Conservation (phyloP, 2,113 vertebrate species). For the Antechinus flavipes region DNA sequence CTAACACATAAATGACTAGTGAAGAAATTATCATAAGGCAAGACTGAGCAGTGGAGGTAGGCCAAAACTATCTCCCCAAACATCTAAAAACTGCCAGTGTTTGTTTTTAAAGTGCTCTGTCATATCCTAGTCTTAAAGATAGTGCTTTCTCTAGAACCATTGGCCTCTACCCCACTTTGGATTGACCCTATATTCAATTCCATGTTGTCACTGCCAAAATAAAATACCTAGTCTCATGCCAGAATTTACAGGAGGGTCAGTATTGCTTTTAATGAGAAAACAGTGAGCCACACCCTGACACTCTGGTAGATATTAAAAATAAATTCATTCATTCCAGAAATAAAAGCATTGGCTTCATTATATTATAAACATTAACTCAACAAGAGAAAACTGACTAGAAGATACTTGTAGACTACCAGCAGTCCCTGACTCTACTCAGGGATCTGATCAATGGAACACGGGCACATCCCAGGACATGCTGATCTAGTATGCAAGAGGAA, state of each 20-base stretch:
- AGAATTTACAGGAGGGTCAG: not conserved
- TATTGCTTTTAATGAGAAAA: not conserved
- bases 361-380: not conserved
- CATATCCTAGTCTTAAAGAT: not conserved
- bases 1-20: conserved; percentile 9
- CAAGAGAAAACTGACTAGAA: not conserved
- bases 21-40: not conserved
- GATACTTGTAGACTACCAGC: not conserved
- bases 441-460: not conserved
- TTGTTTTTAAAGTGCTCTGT: not conserved
- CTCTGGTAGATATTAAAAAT: not conserved
- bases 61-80: not conserved
- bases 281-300: not conserved
- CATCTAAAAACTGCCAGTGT: not conserved
- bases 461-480: not conserved
- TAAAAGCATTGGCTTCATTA: not conserved
- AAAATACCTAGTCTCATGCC: not conserved
- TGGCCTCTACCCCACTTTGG: not conserved
- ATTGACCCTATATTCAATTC: not conserved
- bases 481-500: not conserved
- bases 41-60: not conserved
- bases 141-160: not conserved
- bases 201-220: not conserved
- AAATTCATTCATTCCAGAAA: not conserved
- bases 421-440: not conserved